Percentiles rank a stretch among this genome's conserved stretches.
Evolutionary conservation across 2,113 vertebrate genomes (phyloP).

Genomic region (Nyctereutes procyonoides): DNA sequence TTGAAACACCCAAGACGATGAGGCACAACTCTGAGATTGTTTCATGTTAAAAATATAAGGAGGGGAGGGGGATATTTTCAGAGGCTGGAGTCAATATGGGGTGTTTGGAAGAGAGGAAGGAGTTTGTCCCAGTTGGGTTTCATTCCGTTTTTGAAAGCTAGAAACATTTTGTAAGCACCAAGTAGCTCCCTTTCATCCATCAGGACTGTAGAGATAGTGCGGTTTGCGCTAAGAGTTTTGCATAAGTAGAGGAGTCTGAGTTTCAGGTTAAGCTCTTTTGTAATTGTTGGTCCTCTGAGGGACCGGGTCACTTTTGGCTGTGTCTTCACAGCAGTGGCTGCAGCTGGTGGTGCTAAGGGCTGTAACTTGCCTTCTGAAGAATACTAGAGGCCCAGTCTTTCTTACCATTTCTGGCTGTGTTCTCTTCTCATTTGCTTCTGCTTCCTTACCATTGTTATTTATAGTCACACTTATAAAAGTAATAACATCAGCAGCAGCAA

Average conservation of each 20-base stretch:
- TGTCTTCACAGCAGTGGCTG: background rate
- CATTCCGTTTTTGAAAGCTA: background rate
- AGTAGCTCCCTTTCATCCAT: background rate
- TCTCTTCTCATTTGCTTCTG: background rate
- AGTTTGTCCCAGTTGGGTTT: background rate
- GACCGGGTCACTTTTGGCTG: background rate
- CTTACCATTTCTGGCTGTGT: background rate
- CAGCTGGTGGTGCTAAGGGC: background rate
- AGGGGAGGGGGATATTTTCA: background rate
- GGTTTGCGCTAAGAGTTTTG: fast-evolving
- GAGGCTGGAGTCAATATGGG: background rate
- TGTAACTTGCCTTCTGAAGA: background rate
- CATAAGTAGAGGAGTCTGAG: background rate
- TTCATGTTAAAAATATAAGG: background rate
- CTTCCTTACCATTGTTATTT: background rate
- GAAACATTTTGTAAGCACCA: background rate
- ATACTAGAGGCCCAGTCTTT: background rate
- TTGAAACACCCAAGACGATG: background rate
- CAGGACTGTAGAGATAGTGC: background rate
- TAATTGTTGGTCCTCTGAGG: background rate
- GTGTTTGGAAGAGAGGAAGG: background rate
- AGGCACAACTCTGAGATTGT: background rate
- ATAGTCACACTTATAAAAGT: constrained; percentile 14
- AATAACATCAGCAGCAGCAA: background rate
- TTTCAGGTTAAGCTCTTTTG: background rate